These are phyloP conservation scores for Poeciliopsis turneri DNA, from an alignment of 2,797 vertebrate genomes.

Conservation along the genomic window DNA sequence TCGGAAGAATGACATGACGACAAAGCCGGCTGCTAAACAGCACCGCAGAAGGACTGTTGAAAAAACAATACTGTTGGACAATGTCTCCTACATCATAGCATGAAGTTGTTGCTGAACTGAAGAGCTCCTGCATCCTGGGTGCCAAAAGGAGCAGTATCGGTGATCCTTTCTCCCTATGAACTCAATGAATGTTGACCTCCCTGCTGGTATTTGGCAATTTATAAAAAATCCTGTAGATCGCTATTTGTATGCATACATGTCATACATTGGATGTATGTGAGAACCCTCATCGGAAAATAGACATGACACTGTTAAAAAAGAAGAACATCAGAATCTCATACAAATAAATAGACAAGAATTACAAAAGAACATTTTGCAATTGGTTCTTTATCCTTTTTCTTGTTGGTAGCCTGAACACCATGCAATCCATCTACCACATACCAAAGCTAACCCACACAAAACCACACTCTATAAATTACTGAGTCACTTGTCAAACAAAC, in stretches of 20 bases:
- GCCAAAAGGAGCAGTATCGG: too few relatives aligned
- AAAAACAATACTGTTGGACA: too few relatives aligned
- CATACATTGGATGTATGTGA: not conserved
- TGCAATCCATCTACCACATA: conserved; percentile 44
- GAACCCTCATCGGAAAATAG: not conserved
- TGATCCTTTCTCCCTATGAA: too few relatives aligned
- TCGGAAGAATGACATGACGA: too few relatives aligned
- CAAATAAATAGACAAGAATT: not conserved
- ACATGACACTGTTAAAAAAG: not conserved
- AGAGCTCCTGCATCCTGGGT: too few relatives aligned
- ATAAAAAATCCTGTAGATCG: not conserved
- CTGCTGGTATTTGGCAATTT: not conserved
- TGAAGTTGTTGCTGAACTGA: too few relatives aligned
- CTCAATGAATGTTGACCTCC: too few relatives aligned
- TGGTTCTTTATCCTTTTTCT: not conserved
- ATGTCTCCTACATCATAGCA: too few relatives aligned
- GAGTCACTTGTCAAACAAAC: conserved; percentile 67
- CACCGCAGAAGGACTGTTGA: too few relatives aligned
- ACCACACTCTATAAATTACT: conserved; percentile 40
- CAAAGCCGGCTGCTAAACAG: too few relatives aligned
- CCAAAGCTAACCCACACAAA: conserved; percentile 40
- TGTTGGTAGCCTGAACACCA: conserved; percentile 25
- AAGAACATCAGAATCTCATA: not conserved
- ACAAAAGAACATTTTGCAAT: not conserved
- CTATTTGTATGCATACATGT: not conserved